phyloP scores from a whole-genome alignment of 2,888 invertebrate species.

The Clitarchus hookeri region DNA sequence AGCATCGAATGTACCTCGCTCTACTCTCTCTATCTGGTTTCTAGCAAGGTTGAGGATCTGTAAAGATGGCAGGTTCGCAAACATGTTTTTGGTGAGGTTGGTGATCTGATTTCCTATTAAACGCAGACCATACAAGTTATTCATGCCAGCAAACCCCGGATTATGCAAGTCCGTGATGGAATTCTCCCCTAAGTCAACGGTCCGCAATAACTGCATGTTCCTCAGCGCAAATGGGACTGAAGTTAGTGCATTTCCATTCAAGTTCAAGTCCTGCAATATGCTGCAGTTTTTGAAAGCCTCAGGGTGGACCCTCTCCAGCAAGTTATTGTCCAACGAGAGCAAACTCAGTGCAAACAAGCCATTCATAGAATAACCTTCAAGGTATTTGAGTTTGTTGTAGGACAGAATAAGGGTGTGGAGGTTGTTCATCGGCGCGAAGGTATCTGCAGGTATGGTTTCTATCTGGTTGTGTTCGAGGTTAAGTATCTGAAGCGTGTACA shows the following conservation, averaged over 20 bases:
- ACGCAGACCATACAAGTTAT: slow-evolving; percentile 83
- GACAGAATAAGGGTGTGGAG: slow-evolving; percentile 86
- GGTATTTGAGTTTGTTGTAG: slow-evolving; percentile 80
- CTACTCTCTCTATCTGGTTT: slow-evolving; percentile 78
- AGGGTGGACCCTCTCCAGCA: slow-evolving; percentile 79
- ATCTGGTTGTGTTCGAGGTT: slow-evolving; percentile 84
- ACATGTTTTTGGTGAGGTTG: slow-evolving; percentile 78
- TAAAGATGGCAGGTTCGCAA: slow-evolving; percentile 77
- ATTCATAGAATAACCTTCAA: slow-evolving; percentile 85
- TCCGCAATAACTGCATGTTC: slow-evolving; percentile 83
- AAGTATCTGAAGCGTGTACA: slow-evolving; percentile 83
- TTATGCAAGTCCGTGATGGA: slow-evolving; percentile 79
- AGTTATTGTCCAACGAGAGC: slow-evolving; percentile 84
- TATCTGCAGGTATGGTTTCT: slow-evolving; percentile 82
- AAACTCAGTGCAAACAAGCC: slow-evolving; percentile 85
- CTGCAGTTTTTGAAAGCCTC: slow-evolving; percentile 91
- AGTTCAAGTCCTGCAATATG: slow-evolving; percentile 85
- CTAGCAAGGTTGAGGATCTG: slow-evolving; percentile 88
- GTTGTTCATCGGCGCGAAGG: slow-evolving; percentile 90
- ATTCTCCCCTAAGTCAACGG: slow-evolving; percentile 91
- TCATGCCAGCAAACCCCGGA: slow-evolving; percentile 81
- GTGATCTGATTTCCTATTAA: slow-evolving; percentile 87
- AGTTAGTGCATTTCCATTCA: slow-evolving; percentile 84
- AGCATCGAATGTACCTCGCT: slow-evolving; percentile 79
- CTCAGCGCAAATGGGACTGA: slow-evolving; percentile 79